A percentile compares a stretch with the other conserved stretches of the same genome.
phyloP scores from a whole-genome alignment of 1,140 invertebrate genomes.

The Drosophila nasuta region DNA sequence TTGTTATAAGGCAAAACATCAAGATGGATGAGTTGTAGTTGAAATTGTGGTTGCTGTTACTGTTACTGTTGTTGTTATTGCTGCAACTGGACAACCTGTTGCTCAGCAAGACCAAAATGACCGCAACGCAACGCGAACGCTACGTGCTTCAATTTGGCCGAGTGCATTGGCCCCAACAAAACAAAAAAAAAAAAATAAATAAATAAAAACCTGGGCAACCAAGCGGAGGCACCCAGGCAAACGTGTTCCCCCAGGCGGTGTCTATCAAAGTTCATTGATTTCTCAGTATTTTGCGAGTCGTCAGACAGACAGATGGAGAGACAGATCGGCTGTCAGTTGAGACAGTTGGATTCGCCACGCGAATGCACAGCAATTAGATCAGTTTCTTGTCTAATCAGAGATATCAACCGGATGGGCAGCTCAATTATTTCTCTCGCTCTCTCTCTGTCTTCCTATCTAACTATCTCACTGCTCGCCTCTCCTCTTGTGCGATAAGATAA shows the following conservation, averaged over 20 bases:
- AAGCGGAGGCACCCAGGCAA: slow-evolving; percentile 19
- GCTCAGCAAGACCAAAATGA: slow-evolving; percentile 53
- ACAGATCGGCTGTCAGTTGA: background rate
- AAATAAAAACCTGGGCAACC: slow-evolving; percentile 1
- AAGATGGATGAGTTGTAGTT: slow-evolving; percentile 34
- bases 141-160: slow-evolving; percentile 55
- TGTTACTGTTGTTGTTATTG: background rate
- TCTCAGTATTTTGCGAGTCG: slow-evolving; percentile 27
- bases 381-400: slow-evolving; percentile 42
- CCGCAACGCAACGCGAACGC: slow-evolving; percentile 33
- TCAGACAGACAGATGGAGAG: background rate
- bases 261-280: slow-evolving; percentile 51
- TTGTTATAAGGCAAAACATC: slow-evolving; percentile 59
- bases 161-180: slow-evolving; percentile 44
- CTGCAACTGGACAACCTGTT: slow-evolving; percentile 55
- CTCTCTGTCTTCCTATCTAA: background rate
- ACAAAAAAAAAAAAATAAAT: too few species aligned
- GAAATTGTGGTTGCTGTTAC: background rate
- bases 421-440: slow-evolving; percentile 5
- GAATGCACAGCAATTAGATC: background rate
- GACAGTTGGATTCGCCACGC: slow-evolving; percentile 2
- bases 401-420: slow-evolving; percentile 25
- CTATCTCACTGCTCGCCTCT: background rate
- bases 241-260: slow-evolving; percentile 41
- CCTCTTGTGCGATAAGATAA: slow-evolving; percentile 32